Base-by-base conservation (phyloP, 2,797 vertebrate species). In the Lacerta agilis region DNA sequence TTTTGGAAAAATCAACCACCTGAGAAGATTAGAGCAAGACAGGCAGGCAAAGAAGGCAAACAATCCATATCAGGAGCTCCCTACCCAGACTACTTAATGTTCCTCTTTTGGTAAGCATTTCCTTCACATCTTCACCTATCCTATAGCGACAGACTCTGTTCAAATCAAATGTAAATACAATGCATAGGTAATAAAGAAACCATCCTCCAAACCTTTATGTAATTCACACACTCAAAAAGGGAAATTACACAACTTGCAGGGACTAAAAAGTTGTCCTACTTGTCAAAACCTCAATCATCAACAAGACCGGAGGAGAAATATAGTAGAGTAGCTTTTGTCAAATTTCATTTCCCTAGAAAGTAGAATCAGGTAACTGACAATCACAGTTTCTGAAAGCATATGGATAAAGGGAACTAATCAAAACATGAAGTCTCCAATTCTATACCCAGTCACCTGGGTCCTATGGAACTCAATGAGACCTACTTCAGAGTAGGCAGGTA, bases 81-180 rank as follows among this genome's bases (percentile, higher is more conserved):
- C 61, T 11, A 13, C 69, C 4, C 0, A 0, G 3, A 4, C 11
- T 0, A 3, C 79, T 73, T n/a, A 1, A 11, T 23, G 18, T 67
- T 15, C 80, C 82, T 17, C 15, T 55, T 4, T 0, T 0, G 8
- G 58, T 0, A 43, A 61, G 79, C 27, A 75, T 6, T 78, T 0
- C 69, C 82, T 69, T 64, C 20, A 80, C 10, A 0, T 76, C 72
- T 43, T 67, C 83, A 4, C 67, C 6, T 20, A 0, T 69, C 0
- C 0, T 1, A 25, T 0, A 0, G 0, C 0, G 86, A 79, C 4
- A n/a, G 45, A 72, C 3, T 15, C 23, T 58, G 55, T 17, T 79
- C 2, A 79, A 36, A 73, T 15, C 55, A 7, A 4, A 29, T 0
- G 0, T 82, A 75, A 25, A 87, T 67, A 83, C 61, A 83, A 41